Percentiles rank a stretch among this genome's conserved stretches.
These are phyloP conservation scores for Saccostrea echinata DNA, from an alignment of 1,140 invertebrate genomes.

Conservation along the genomic window DNA sequence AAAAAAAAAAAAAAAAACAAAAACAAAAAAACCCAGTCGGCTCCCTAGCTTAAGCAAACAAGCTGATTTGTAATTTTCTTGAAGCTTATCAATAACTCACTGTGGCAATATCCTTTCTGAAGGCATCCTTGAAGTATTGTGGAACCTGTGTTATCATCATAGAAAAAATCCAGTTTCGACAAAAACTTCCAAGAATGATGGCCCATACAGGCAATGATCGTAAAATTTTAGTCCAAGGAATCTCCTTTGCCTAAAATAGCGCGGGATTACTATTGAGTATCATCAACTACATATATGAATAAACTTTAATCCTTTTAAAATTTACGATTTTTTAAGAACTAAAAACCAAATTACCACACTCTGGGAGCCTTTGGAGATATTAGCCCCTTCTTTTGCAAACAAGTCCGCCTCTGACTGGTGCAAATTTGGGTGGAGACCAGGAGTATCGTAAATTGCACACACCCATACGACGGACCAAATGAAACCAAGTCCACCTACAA, in stretches of 20 bases:
- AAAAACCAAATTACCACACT: not conserved
- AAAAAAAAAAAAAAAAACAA: no score
- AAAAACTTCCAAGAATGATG: conserved; percentile 62
- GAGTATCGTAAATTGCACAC: conserved; percentile 61
- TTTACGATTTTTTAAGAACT: not conserved
- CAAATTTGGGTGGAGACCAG: conserved; percentile 56
- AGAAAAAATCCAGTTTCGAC: conserved; percentile 65
- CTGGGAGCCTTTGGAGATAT: conserved; percentile 4
- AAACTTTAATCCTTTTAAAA: not conserved
- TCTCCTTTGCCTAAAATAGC: conserved; percentile 48
- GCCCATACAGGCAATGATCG: conserved; percentile 63
- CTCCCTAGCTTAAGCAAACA: no score
- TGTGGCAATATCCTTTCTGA: conserved; percentile 8
- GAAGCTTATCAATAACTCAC: not conserved
- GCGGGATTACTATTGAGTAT: not conserved
- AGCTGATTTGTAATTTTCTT: no score
- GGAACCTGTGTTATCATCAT: conserved; percentile 64
- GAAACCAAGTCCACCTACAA: conserved; percentile 61
- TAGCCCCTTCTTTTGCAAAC: conserved; percentile 48
- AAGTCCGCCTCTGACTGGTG: conserved; percentile 55
- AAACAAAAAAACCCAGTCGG: no score
- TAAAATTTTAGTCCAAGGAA: conserved; percentile 65
- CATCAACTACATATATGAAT: not conserved
- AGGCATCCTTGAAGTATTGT: conserved; percentile 63
- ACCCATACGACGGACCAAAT: conserved; percentile 68